A percentile compares a stretch with the other conserved stretches of the same genome.
Evolutionary conservation across 2,888 invertebrate species (phyloP).

Genomic region (Anaspis maculata): DNA sequence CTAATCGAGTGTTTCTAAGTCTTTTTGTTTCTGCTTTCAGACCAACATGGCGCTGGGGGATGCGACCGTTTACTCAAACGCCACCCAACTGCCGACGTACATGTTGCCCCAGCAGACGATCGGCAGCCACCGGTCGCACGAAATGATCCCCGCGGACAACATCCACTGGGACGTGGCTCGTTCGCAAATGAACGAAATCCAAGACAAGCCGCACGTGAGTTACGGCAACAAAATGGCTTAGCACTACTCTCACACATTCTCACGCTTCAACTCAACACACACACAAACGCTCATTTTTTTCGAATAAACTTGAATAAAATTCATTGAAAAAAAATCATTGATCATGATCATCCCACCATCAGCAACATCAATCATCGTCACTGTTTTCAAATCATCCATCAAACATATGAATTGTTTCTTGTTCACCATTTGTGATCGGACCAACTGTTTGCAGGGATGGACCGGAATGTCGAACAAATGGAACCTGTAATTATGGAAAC

Average conservation of each 20-base stretch:
- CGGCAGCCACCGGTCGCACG: conserved; percentile 23
- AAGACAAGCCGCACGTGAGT: conserved; percentile 40
- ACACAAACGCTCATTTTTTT: too few relatives aligned
- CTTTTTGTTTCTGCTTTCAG: conserved; percentile 10
- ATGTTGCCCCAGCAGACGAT: conserved; percentile 24
- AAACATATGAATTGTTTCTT: too few relatives aligned
- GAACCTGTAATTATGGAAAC: conserved; percentile 38
- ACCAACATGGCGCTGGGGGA: conserved; percentile 31
- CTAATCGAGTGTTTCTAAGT: neutral
- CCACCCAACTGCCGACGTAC: conserved; percentile 23
- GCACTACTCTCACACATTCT: too few relatives aligned
- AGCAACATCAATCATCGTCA: too few relatives aligned
- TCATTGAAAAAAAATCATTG: too few relatives aligned
- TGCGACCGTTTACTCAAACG: conserved; percentile 32
- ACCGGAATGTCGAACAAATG: conserved; percentile 38
- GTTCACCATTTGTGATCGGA: too few relatives aligned
- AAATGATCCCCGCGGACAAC: conserved; percentile 31
- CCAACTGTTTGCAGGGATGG: conserved; percentile 46
- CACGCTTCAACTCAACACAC: too few relatives aligned
- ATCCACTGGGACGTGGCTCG: conserved; percentile 32
- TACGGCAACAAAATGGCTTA: too few relatives aligned
- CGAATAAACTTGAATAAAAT: too few relatives aligned
- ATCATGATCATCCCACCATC: too few relatives aligned
- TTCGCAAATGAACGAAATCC: conserved; percentile 34
- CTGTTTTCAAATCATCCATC: too few relatives aligned